Percentiles rank a stretch among this genome's conserved stretches.
Conservation (phyloP, 2,797 vertebrate genomes). For the Cryptoblepharus egeriae region DNA sequence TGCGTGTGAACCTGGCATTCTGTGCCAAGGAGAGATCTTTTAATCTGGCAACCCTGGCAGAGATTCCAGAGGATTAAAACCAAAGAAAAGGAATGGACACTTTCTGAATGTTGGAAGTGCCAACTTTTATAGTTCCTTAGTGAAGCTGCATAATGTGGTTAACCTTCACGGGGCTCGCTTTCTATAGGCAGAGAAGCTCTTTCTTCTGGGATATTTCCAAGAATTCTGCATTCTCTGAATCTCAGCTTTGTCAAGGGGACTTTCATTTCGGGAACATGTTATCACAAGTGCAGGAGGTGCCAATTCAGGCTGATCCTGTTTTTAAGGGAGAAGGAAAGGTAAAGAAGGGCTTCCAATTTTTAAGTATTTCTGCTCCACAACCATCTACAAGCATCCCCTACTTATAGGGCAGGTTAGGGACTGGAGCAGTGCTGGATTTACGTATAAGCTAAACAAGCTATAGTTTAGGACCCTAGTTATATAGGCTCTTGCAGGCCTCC, state of each 20-base stretch:
- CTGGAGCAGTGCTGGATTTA: no score
- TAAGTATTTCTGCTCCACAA: no score
- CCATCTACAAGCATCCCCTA: no score
- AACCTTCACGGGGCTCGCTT: slow-evolving; percentile 22
- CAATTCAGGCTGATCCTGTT: neutral
- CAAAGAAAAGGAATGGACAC: slow-evolving; percentile 22
- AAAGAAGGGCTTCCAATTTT: no score
- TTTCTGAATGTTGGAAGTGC: slow-evolving; percentile 33
- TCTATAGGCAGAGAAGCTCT: neutral
- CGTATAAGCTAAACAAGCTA: no score
- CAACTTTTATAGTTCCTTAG: slow-evolving; percentile 35
- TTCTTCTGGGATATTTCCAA: neutral
- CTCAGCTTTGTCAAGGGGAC: neutral
- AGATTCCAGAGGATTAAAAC: slow-evolving; percentile 27
- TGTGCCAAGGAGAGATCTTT: slow-evolving; percentile 35
- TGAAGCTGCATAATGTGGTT: slow-evolving; percentile 30
- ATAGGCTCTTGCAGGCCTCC: no score
- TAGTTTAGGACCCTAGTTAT: no score
- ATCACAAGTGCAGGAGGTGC: neutral
- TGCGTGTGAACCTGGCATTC: neutral
- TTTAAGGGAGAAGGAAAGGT: neutral
- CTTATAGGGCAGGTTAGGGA: no score
- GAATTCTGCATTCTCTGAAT: neutral
- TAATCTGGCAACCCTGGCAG: slow-evolving; percentile 38
- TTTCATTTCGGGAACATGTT: neutral